Base-by-base conservation (phyloP, 2,888 invertebrate genomes). In the Ochlodes sylvanus region DNA sequence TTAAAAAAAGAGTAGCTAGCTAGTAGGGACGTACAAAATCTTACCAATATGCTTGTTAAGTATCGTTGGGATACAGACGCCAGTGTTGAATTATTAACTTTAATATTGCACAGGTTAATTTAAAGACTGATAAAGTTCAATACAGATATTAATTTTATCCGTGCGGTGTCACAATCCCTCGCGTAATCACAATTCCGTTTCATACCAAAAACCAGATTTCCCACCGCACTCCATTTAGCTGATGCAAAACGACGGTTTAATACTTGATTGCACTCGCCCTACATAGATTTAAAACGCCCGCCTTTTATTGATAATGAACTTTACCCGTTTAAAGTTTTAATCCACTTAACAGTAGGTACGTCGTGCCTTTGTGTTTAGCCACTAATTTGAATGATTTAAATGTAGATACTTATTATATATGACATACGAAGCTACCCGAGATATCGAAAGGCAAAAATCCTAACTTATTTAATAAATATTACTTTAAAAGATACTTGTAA, bases 131-230 rank as follows among this genome's bases (percentile, higher is more conserved):
- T 21, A 27, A 38, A 34, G 21, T 10, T 21, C 34, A 50, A 34
- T 50, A 44, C 42, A 54, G 57, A 32, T 60, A 66, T 66, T 60
- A n/a, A 60, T 66, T 60, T 60, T 32, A 32, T 42, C 54, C 32
- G 41, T 66, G 66, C 60, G 66, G 66, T 61, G 42, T 56, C 32
- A 55, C 66, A 44, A 66, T 61, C 50, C 54, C 60, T 27, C 50
- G 17, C 19, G 50, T 50, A 61, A 54, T 67, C 52, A 61, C 79
- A 83, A 81, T 83, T 78, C 71, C 70, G 74, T 79, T 85, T 79
- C 75, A 79, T 82, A 82, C 75, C 75, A 69, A 74, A 76, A 80
- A 79, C 79, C 77, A 77, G 79, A 80, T 79, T 79, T 76, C 69
- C 75, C 67, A 70, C 76, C 76, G 75, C 79, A 79, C 74, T 78